Base-by-base conservation (phyloP, 1,140 invertebrate species). In the Bradysia coprophila region DNA sequence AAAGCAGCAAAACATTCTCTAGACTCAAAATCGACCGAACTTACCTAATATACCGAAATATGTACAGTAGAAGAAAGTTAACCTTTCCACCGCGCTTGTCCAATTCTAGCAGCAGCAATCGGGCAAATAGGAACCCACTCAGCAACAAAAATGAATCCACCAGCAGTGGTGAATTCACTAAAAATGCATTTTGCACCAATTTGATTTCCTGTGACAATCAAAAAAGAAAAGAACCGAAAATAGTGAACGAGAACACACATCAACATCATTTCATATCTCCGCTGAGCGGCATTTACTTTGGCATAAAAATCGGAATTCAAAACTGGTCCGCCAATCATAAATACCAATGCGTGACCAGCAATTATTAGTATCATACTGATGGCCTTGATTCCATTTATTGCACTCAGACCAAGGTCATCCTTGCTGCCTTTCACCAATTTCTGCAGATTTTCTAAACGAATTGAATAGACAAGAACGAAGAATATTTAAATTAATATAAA, bases 81-180 rank as follows among this genome's bases (percentile, higher is more conserved):
- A 78, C 52, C 40, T 51, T 61, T 28, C 71, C 71, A 52, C 66
- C 66, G 48, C 69, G 65, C 49, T 76, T 78, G 42, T 80, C 75
- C 40, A 81, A 56, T 52, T 80, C 73, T 13, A 72, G 62, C n/a
- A 81, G 57, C 0, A 79, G 51, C 31, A 75, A 63, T 48, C 74
- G 65, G 44, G 71, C 66, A 49, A 79, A 69, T 18, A 80, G 64
- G 50, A 80, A 72, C 10, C 76, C 76, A 49, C 76, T 75, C 11
- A 81, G 56, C 42, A 80, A 62, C 19, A 81, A 64, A 56, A 80
- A 81, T 11, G 74, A 76, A 49, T 81, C 78, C 6, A 80, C 78
- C 6, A 77, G 54, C 2, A 74, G 56, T 1, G 72, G 61, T 48
- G 71, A 75, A 54, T 75, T 78, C 33, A 73, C 48, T 50, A 77